These are phyloP conservation scores for Ondatra zibethicus DNA, from an alignment of 2,113 vertebrate species.

Conservation along the genomic window DNA sequence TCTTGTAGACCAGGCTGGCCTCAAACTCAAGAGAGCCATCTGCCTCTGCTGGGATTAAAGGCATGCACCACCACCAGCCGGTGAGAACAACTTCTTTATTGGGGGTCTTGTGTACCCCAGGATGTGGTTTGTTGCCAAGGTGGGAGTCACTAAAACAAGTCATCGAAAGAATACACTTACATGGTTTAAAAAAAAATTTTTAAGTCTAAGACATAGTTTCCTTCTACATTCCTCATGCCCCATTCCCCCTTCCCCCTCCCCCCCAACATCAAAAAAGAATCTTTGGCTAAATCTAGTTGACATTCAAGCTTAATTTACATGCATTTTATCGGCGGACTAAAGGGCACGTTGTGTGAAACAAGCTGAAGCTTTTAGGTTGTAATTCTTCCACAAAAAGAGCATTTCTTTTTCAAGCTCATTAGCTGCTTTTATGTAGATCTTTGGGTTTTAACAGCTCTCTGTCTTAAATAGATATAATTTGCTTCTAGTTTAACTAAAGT, in stretches of 20 bases:
- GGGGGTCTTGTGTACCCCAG: not conserved
- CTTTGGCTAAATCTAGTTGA: conserved; percentile 66
- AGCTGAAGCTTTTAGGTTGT: conserved; percentile 62
- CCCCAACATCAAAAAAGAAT: conserved; percentile 30
- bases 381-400: conserved; percentile 67
- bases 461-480: conserved; percentile 76
- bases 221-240: conserved; percentile 53
- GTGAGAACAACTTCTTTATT: not conserved
- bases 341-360: conserved; percentile 71
- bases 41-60: too few species aligned
- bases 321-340: conserved; percentile 75
- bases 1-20: too few species aligned
- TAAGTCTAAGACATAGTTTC: not conserved
- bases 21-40: too few species aligned
- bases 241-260: too few species aligned
- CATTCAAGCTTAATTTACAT: conserved; percentile 79
- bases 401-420: conserved; percentile 68
- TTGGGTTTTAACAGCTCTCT: conserved; percentile 61
- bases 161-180: not conserved
- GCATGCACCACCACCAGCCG: rapidly evolving
- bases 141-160: not conserved
- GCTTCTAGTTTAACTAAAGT: conserved; percentile 68
- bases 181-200: not conserved
- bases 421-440: conserved; percentile 70
- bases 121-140: not conserved